A percentile compares a stretch with the other conserved stretches of the same genome.
phyloP scores from a whole-genome alignment of 2,797 vertebrate species.

The Botia kubotai region DNA sequence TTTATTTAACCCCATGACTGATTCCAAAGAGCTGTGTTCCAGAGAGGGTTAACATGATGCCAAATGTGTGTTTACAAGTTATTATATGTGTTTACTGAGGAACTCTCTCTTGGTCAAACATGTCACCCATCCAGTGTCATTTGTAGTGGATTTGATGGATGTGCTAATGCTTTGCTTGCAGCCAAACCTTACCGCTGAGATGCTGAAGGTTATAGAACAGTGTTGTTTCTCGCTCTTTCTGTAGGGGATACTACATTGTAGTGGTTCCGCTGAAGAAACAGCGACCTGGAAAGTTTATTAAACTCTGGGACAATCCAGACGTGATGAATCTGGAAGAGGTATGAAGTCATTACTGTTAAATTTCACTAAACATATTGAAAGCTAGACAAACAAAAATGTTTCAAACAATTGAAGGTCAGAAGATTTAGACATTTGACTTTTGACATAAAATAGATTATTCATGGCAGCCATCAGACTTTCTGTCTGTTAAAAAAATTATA shows the following conservation, averaged over 20 bases:
- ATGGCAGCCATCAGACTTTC: too few relatives aligned
- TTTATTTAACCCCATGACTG: constrained; percentile 38
- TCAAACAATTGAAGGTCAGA: too few relatives aligned
- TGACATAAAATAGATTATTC: too few relatives aligned
- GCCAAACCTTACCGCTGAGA: background rate
- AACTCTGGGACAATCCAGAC: constrained; percentile 95
- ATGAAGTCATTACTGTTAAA: constrained; percentile 34
- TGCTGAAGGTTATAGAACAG: too few relatives aligned
- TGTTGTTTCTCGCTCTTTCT: constrained; percentile 51
- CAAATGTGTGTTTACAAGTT: constrained; percentile 10
- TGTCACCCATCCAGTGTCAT: constrained; percentile 54
- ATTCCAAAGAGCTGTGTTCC: background rate
- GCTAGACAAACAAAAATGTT: too few relatives aligned
- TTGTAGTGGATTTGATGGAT: constrained; percentile 29
- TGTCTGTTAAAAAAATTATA: too few relatives aligned
- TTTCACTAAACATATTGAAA: too few relatives aligned
- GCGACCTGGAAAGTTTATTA: constrained; percentile 92
- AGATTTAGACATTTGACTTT: too few relatives aligned
- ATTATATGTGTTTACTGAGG: constrained; percentile 44
- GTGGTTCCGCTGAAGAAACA: constrained; percentile 98
- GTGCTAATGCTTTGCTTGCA: background rate
- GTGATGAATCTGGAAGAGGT: constrained; percentile 99
- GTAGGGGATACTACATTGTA: constrained; percentile 95
- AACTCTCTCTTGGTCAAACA: constrained; percentile 45
- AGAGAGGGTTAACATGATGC: background rate